phyloP scores from a whole-genome alignment of 2,888 invertebrate species.

The Tillus elongatus region DNA sequence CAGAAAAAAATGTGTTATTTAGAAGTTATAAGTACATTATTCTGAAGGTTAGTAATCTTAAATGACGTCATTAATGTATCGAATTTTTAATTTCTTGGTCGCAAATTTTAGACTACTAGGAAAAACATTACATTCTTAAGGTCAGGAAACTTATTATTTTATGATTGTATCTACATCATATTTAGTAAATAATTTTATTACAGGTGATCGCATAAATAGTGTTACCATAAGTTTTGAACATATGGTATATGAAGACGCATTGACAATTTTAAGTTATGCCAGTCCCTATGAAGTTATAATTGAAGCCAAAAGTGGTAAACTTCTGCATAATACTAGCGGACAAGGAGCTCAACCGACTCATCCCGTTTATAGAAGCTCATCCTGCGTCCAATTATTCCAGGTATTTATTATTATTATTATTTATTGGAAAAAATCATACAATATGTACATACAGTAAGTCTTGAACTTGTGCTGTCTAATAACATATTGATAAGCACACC shows the following conservation, averaged over 20 bases:
- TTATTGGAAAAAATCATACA: not conserved
- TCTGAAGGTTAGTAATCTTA: too few species aligned
- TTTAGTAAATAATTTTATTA: too few species aligned
- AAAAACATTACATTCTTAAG: too few species aligned
- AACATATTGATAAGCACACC: too few species aligned
- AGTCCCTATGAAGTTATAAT: constrained; percentile 82
- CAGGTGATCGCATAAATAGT: constrained; percentile 81
- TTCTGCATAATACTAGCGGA: constrained; percentile 22
- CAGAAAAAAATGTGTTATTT: too few species aligned
- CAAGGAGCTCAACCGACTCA: constrained; percentile 55
- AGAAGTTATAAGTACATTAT: too few species aligned
- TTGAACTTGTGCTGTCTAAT: too few species aligned
- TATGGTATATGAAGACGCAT: constrained; percentile 83
- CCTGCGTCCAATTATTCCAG: constrained; percentile 58
- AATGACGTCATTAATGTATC: too few species aligned
- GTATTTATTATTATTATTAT: constrained; percentile 19
- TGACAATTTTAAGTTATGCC: constrained; percentile 81
- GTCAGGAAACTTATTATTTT: too few species aligned
- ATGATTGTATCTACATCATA: too few species aligned
- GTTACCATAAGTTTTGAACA: constrained; percentile 81
- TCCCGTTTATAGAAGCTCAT: constrained; percentile 69
- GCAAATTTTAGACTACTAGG: too few species aligned
- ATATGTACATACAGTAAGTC: not conserved
- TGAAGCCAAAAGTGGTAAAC: constrained; percentile 55
- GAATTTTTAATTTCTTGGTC: too few species aligned